Conservation (phyloP, 2,797 vertebrate genomes). For the Gymnoscopelus microlampas region DNA sequence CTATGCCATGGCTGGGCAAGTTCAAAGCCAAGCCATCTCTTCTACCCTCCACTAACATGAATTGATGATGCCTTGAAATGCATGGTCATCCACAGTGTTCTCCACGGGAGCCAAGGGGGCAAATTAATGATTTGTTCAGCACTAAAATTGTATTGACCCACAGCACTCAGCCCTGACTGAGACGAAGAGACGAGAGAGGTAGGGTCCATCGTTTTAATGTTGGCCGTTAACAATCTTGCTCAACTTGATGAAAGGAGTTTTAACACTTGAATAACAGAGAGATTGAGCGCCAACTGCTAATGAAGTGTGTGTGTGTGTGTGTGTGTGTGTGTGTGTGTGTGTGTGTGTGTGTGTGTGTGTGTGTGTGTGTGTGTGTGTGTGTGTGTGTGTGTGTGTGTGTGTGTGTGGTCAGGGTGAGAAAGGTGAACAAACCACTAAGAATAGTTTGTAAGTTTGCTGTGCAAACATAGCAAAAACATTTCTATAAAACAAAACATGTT, state of each 20-base stretch:
- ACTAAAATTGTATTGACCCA: conserved; percentile 55
- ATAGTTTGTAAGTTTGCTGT: too few relatives aligned
- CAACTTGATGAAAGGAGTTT: conserved; percentile 26
- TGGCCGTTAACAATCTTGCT: conserved; percentile 19
- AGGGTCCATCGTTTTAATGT: conserved; percentile 41
- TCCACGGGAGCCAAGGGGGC: neutral
- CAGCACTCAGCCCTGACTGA: conserved; percentile 37
- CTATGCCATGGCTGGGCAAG: conserved; percentile 1
- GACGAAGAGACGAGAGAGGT: conserved; percentile 12
- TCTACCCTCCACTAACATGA: conserved; percentile 5
- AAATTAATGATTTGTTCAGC: conserved; percentile 62
- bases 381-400: neutral
- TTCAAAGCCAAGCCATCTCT: conserved; percentile 14
- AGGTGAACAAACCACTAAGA: too few relatives aligned
- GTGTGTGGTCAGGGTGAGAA: neutral
- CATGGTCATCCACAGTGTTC: conserved; percentile 34
- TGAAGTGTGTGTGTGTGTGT: conserved; percentile 25
- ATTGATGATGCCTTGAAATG: conserved; percentile 27
- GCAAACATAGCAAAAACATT: too few relatives aligned
- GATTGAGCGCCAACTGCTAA: conserved; percentile 15
- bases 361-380: neutral
- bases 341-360: neutral
- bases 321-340: conserved; percentile 12
- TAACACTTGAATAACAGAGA: conserved; percentile 14
- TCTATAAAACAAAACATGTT: neutral